Percentiles rank a stretch among this genome's conserved stretches.
Conservation (phyloP, 1,140 invertebrate species). For the Matsumurasca onukii region DNA sequence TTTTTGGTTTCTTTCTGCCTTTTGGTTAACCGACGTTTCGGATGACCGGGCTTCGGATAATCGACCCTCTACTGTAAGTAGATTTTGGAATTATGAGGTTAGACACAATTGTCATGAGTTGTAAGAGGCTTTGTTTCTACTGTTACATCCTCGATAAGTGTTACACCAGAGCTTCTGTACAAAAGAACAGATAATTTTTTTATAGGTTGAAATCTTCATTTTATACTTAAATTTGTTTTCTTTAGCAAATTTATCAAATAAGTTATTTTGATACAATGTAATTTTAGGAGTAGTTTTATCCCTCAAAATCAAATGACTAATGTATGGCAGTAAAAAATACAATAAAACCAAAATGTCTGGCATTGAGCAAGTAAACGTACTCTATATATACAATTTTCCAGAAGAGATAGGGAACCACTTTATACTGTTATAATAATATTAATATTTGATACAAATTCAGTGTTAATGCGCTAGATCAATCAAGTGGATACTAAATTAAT, state of each 20-base stretch:
- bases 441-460: not conserved
- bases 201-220: not conserved
- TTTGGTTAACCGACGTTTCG: too few relatives aligned
- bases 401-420: not conserved
- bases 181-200: not conserved
- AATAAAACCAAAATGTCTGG: slow-evolving; percentile 9
- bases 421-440: not conserved
- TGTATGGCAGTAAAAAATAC: slow-evolving; percentile 23
- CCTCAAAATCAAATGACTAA: not conserved
- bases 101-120: too few relatives aligned
- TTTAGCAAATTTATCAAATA: not conserved
- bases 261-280: not conserved
- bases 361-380: slow-evolving; percentile 23
- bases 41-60: too few relatives aligned
- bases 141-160: too few relatives aligned
- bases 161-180: not conserved
- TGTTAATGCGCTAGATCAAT: not conserved
- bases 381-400: slow-evolving; percentile 22
- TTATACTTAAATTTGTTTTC: not conserved
- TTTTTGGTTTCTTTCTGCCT: too few relatives aligned
- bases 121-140: too few relatives aligned
- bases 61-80: too few relatives aligned
- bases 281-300: not conserved
- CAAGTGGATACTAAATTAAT: not conserved
- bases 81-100: too few relatives aligned